These are phyloP conservation scores for Glyptemys insculpta DNA, from an alignment of 2,797 vertebrate genomes.

Conservation along the genomic window DNA sequence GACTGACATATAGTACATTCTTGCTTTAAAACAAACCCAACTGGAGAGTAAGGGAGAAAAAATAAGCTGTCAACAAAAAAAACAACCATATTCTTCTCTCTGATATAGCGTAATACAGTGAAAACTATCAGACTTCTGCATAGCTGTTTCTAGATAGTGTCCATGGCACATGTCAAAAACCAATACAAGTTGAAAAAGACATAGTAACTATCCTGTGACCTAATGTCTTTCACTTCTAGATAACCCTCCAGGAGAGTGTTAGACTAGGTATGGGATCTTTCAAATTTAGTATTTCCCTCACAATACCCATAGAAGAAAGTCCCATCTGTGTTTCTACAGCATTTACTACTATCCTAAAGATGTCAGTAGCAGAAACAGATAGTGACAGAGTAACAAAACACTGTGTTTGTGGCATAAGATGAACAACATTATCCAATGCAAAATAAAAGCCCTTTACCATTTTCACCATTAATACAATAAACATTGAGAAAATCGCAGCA, in stretches of 20 bases:
- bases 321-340: background rate
- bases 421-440: background rate
- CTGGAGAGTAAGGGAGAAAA: background rate
- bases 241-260: background rate
- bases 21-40: background rate
- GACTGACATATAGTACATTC: background rate
- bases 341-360: background rate
- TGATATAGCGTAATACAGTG: background rate
- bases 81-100: background rate
- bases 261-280: background rate
- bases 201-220: slow-evolving; percentile 3
- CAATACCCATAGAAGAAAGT: background rate
- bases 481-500: background rate
- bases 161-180: background rate
- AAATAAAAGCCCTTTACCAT: background rate
- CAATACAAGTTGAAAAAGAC: background rate
- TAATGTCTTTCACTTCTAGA: slow-evolving; percentile 12
- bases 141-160: background rate
- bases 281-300: background rate
- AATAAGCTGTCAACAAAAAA: background rate
- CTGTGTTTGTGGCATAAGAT: background rate
- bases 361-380: slow-evolving; percentile 19
- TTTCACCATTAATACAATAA: background rate
- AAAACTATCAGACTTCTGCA: background rate
- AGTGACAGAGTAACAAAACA: background rate